Percentiles rank a stretch among this genome's conserved stretches.
These are phyloP conservation scores for Mustela lutreola DNA, from an alignment of 2,113 vertebrate genomes.

Conservation along the genomic window DNA sequence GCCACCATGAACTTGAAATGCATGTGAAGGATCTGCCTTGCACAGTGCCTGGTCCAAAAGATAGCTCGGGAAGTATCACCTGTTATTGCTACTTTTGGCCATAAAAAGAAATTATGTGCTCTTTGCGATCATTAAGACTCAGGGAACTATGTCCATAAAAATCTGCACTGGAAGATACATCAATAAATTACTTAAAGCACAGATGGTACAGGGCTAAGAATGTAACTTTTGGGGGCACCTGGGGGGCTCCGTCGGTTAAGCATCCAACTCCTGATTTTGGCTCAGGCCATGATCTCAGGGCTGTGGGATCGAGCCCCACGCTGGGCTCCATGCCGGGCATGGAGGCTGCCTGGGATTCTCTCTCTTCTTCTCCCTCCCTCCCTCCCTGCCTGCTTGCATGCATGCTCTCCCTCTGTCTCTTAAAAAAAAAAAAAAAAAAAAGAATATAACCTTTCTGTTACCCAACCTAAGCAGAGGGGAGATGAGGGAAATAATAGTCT, in stretches of 20 bases:
- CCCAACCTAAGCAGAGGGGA: not conserved
- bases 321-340: not conserved
- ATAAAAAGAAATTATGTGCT: not conserved
- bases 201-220: not conserved
- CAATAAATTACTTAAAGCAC: not conserved
- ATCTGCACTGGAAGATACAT: not conserved
- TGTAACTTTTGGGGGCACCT: not conserved
- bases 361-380: not conserved
- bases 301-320: not conserved
- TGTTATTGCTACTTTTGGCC: not conserved
- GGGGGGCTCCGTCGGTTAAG: not conserved
- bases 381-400: not conserved
- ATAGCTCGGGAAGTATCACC: not conserved
- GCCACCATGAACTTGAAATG: not conserved
- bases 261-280: not conserved
- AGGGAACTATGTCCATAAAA: not conserved
- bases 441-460: not conserved
- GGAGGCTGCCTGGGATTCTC: not conserved
- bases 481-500: not conserved
- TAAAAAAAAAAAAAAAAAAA: not conserved
- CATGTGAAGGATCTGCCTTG: not conserved
- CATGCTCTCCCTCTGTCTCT: not conserved
- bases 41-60: not conserved
- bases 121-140: constrained; percentile 17
- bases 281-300: not conserved